Evolutionary conservation across 2,113 vertebrate species (phyloP).

Genomic region (Melanotaenia duboulayi): DNA sequence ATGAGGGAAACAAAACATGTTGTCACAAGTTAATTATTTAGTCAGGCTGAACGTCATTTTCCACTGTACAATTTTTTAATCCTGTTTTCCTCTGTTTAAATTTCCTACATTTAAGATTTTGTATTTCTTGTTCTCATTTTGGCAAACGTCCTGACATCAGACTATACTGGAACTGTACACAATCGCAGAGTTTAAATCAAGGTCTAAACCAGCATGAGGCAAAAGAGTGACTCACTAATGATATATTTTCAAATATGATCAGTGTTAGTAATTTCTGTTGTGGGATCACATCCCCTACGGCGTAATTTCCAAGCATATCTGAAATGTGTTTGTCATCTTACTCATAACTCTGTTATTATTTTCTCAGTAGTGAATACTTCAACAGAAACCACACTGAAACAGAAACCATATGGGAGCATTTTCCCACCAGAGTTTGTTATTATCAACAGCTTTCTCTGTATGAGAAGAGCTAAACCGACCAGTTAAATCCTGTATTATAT

Average conservation of each 20-base stretch:
- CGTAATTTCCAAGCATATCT: slow-evolving; percentile 22
- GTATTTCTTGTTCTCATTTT: neutral
- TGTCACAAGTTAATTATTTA: neutral
- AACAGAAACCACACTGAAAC: slow-evolving; percentile 48
- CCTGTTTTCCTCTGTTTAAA: neutral
- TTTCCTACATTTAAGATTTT: neutral
- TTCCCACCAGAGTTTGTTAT: slow-evolving; percentile 27
- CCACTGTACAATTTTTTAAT: neutral
- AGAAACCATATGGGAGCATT: slow-evolving; percentile 44
- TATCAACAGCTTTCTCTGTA: slow-evolving; percentile 18
- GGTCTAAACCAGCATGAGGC: neutral
- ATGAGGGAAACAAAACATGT: neutral
- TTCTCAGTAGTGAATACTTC: slow-evolving; percentile 39
- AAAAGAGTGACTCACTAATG: neutral
- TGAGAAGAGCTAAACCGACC: neutral
- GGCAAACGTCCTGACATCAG: neutral
- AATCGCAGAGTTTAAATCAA: neutral
- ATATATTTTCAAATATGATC: neutral
- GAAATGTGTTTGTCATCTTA: slow-evolving; percentile 43
- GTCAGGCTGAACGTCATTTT: neutral
- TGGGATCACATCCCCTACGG: neutral
- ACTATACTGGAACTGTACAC: neutral
- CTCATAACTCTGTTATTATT: slow-evolving; percentile 44
- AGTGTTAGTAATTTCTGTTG: slow-evolving; percentile 6
- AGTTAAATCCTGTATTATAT: neutral